phyloP scores from a whole-genome alignment of 2,113 vertebrate species.

The Machaerirhynchus nigripectus region DNA sequence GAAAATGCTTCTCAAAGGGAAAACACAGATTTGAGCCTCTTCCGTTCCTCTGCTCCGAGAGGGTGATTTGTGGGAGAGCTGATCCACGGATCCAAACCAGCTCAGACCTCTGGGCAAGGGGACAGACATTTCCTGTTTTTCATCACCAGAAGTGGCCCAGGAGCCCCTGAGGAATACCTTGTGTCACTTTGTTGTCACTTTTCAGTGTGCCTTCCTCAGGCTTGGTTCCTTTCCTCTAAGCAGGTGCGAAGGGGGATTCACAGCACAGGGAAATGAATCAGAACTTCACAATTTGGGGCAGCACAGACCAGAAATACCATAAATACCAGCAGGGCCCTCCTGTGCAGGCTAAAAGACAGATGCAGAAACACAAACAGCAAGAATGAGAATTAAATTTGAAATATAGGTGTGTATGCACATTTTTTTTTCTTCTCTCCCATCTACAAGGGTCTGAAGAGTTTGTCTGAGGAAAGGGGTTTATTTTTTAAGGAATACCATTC shows the following conservation, averaged over 20 bases:
- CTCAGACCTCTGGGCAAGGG: background rate
- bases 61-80: background rate
- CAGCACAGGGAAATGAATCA: slow-evolving; percentile 45
- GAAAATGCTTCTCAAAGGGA: background rate
- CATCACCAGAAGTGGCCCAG: background rate
- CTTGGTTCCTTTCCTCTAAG: background rate
- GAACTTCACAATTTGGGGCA: background rate
- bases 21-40: background rate
- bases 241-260: background rate
- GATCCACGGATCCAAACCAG: background rate
- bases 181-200: background rate
- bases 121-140: slow-evolving; percentile 62
- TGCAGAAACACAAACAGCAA: background rate
- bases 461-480: background rate
- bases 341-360: background rate
- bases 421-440: background rate
- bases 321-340: background rate
- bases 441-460: background rate
- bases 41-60: background rate
- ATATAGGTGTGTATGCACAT: accelerated
- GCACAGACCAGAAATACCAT: background rate
- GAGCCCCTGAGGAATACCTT: background rate
- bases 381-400: background rate
- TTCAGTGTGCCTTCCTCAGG: background rate
- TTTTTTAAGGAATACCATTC: background rate